These are phyloP conservation scores for Microtus montanus DNA, from an alignment of 2,113 vertebrate genomes.

Conservation along the genomic window DNA sequence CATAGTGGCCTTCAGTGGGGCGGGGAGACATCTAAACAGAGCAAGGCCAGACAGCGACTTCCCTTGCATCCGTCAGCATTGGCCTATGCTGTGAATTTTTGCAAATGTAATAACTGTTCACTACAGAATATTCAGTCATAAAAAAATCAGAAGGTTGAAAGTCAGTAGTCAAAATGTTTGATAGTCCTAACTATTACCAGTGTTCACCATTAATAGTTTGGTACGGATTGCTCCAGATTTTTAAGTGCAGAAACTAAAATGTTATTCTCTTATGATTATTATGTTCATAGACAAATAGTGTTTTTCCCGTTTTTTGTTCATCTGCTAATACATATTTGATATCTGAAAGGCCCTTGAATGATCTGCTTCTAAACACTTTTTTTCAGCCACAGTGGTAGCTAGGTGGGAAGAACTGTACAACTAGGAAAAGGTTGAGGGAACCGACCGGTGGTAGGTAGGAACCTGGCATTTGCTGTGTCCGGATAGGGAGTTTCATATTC, in stretches of 20 bases:
- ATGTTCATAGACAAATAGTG: neutral
- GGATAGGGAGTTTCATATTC: neutral
- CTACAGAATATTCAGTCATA: neutral
- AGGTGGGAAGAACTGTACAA: neutral
- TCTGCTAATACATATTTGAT: neutral
- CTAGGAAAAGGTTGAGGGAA: neutral
- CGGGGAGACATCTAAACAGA: neutral
- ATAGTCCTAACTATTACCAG: neutral
- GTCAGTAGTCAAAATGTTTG: neutral
- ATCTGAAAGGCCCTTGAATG: neutral
- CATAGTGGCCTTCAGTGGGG: neutral
- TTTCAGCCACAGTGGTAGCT: neutral
- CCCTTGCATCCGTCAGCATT: neutral
- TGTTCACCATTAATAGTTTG: neutral
- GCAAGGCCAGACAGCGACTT: neutral
- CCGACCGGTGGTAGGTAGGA: neutral
- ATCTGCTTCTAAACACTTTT: neutral
- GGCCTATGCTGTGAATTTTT: neutral
- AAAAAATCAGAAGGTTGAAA: neutral
- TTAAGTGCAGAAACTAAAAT: constrained; percentile 26
- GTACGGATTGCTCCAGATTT: constrained; percentile 9
- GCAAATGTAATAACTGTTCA: neutral
- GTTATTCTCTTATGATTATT: neutral
- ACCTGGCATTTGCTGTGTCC: neutral
- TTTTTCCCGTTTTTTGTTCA: neutral